Base-by-base conservation (phyloP, 2,797 vertebrate genomes). In the Otus scops region DNA sequence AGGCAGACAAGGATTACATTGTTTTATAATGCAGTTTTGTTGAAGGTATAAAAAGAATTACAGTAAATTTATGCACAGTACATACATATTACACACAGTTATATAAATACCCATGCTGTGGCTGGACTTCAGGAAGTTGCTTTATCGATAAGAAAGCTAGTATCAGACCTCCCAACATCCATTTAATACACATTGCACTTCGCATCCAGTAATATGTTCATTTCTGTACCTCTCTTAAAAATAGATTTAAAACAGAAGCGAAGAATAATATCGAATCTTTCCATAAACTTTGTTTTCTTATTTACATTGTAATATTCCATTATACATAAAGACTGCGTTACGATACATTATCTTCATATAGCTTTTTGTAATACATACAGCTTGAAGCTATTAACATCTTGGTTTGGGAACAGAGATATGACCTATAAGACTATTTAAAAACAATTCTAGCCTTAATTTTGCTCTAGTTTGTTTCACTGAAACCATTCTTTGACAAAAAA, bases 141-240 rank as follows among this genome's bases (percentile, higher is more conserved):
- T 94, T 74, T 71, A 28, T 83, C 73, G 53, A 19, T 60, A 94
- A 61, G 2, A 94, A 94, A 93, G 93, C 77, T 89, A 92, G 13
- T 51, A 76, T 88, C 71, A 87, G 41, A 61, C 79, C 81, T 95
- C 89, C 93, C 80, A 88, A 28, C 81, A 88, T 92, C 95, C 91
- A 85, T 92, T 94, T 50, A 39, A 95, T 88, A 96, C 86, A 96
- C 92, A 96, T 95, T 97, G 97, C 95, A 97, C 97, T 97, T 91
- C 51, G 80, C 93, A 97, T 95, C 92, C 98, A 97, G 96, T 96
- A 98, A 98, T 98, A 98, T 67, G 94, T 67, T 98, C 97, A 98
- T 98, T 98, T 98, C 97, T 97, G 96, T 97, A 97, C 89, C 96
- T 98, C 98, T 98, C 97, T 98, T 98, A 98, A 98, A 98, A 98